Base-by-base conservation (phyloP, 2,888 invertebrate species). In the Cerastis leucographa region DNA sequence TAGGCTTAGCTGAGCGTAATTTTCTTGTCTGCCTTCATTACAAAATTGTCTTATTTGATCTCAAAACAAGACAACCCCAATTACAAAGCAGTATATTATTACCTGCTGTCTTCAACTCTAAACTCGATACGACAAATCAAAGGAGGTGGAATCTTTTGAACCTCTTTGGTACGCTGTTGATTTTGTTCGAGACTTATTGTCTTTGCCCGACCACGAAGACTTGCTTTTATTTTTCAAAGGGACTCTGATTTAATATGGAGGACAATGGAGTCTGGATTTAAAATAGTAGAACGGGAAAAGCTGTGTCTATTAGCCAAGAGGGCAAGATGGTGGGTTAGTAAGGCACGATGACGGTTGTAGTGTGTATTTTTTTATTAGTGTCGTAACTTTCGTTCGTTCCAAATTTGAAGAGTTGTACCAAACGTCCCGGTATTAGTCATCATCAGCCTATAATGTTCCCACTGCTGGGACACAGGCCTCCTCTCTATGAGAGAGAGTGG, bases 141-240 rank as follows among this genome's bases (percentile, higher is more conserved):
- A 87, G 85, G 59, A 62, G 62, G 71, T 65, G 74, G 22, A 86
- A 85, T 85, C 84, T 86, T 86, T 87, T 86, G 80, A 88, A 86
- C 86, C 81, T 74, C 73, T 56, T 65, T 80, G 80, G 78, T 35
- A 80, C 56, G 22, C 64, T 79, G 80, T 85, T 85, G 86, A 85
- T 86, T 88, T 86, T 78, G 71, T 74, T 73, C 65, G 46, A 44
- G 80, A 82, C 85, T 89, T 89, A 91, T 92, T 93, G 91, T 92
- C 89, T 90, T 84, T 84, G 70, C 56, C 12, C 22, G 19, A 25
- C 77, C 56, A 40, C 66, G 51, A 54, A 62, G 85, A 83, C 78
- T 88, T 89, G 81, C 83, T 89, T 92, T 90, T 92, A 94, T 94
- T 93, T 94, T 93, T 93, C 92, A 93, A 93, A 93, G 92, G 91